These are phyloP conservation scores for Cotesia vestalis DNA, from an alignment of 1,140 invertebrate genomes.

Conservation along the genomic window DNA sequence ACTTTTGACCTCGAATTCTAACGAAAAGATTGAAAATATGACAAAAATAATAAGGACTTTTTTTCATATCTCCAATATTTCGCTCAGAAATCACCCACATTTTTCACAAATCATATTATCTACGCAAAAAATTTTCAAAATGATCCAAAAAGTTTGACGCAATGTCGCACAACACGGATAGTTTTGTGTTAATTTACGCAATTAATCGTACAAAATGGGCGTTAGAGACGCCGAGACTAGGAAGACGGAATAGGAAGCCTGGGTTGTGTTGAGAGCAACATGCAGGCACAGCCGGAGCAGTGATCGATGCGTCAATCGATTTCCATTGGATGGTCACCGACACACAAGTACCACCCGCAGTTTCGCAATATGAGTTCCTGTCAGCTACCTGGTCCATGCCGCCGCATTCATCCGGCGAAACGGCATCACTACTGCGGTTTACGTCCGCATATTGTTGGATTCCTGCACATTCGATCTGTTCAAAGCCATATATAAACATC, in stretches of 20 bases:
- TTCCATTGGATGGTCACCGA: slow-evolving; percentile 8
- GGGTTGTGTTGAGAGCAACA: background rate
- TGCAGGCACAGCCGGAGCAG: background rate
- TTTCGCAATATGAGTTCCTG: slow-evolving; percentile 39
- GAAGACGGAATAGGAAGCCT: slow-evolving; percentile 10
- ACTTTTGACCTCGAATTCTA: background rate
- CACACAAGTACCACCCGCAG: slow-evolving; percentile 22
- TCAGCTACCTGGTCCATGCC: slow-evolving; percentile 42
- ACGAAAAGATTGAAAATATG: background rate
- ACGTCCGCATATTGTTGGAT: slow-evolving; percentile 49
- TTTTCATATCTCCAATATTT: no score
- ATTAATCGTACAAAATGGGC: slow-evolving; percentile 34
- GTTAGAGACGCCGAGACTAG: background rate
- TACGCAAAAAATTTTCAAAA: no score
- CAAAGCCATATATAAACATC: background rate
- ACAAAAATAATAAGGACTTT: background rate
- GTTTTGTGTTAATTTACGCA: slow-evolving; percentile 29
- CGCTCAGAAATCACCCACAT: no score
- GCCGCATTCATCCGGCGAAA: slow-evolving; percentile 47
- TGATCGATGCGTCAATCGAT: slow-evolving; percentile 35
- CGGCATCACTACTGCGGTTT: slow-evolving; percentile 43
- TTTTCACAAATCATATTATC: no score
- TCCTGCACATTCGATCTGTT: slow-evolving; percentile 14
- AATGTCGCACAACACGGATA: background rate
- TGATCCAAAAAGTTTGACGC: background rate